phyloP scores from a whole-genome alignment of 2,113 vertebrate genomes.

The Neodon shergylaensis region DNA sequence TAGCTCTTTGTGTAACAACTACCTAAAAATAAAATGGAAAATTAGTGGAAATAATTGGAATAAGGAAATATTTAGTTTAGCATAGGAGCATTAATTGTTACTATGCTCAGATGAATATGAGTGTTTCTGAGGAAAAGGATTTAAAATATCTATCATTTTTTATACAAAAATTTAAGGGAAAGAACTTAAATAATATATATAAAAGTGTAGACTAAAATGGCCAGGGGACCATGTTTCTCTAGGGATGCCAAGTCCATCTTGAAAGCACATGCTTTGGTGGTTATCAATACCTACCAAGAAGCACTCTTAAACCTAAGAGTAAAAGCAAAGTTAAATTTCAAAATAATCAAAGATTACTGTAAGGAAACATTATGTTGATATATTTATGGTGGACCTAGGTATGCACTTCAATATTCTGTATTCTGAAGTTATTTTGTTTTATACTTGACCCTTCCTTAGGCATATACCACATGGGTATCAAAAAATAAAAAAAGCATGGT shows the following conservation, averaged over 20 bases:
- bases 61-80: background rate
- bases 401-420: background rate
- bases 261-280: background rate
- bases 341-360: background rate
- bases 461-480: background rate
- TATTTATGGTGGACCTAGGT: background rate
- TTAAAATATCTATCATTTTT: background rate
- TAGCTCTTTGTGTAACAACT: slow-evolving; percentile 11
- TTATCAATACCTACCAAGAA: background rate
- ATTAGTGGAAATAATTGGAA: background rate
- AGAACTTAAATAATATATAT: background rate
- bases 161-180: background rate
- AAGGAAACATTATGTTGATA: background rate
- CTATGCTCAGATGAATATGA: background rate
- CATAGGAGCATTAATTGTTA: background rate
- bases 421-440: slow-evolving; percentile 25
- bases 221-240: background rate
- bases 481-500: background rate
- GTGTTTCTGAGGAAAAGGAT: background rate
- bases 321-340: background rate
- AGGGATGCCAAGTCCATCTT: background rate
- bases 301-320: background rate
- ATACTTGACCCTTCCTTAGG: background rate
- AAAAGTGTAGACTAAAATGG: background rate
- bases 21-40: background rate